phyloP scores from a whole-genome alignment of 2,888 invertebrate genomes.

The Nemurella pictetii region DNA sequence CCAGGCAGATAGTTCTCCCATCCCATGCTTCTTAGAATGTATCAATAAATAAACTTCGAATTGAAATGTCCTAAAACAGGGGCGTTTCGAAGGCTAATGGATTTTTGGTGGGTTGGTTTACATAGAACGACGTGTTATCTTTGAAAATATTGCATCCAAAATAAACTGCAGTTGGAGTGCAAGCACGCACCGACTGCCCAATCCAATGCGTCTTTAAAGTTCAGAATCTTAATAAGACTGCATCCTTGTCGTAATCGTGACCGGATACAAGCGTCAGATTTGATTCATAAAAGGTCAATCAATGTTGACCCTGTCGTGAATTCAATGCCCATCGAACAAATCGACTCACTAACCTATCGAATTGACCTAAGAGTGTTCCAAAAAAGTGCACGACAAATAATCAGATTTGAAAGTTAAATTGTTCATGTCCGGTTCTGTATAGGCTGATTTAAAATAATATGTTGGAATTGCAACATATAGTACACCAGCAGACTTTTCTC shows the following conservation, averaged over 20 bases:
- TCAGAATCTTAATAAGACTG: background rate
- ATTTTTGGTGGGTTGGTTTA: background rate
- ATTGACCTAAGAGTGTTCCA: conserved; percentile 19
- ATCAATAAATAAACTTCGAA: background rate
- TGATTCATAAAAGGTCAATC: conserved; percentile 21
- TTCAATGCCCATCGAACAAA: background rate
- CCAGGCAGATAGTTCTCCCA: background rate
- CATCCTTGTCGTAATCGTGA: background rate
- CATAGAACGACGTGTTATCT: background rate
- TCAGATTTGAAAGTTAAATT: background rate
- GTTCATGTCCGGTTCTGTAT: background rate
- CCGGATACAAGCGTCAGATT: conserved; percentile 12
- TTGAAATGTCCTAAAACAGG: background rate
- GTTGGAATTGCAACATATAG: background rate
- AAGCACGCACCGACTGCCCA: background rate
- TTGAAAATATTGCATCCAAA: background rate
- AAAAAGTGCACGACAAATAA: background rate
- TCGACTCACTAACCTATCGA: conserved; percentile 9
- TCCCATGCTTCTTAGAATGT: background rate
- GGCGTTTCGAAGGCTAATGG: background rate
- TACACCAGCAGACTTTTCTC: background rate
- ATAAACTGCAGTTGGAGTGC: background rate
- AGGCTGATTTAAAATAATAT: background rate
- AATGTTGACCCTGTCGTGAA: background rate
- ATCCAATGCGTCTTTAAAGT: background rate